Evolutionary conservation across 2,888 invertebrate genomes (phyloP).

Genomic region (Andrena trimmerana): DNA sequence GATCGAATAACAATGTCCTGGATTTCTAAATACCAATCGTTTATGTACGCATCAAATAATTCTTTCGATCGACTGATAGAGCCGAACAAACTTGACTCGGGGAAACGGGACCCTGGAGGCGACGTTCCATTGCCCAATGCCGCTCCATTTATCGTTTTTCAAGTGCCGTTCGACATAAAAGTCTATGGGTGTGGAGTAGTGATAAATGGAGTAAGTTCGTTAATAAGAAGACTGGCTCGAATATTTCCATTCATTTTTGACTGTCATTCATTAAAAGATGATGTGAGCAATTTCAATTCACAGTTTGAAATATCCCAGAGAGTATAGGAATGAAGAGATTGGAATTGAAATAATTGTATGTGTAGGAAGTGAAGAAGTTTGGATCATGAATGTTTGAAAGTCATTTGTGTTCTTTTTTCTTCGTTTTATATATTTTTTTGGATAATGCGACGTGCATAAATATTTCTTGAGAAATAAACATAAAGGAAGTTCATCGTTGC

Average conservation of each 20-base stretch:
- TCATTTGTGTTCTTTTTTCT: too few relatives aligned
- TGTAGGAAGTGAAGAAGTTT: too few relatives aligned
- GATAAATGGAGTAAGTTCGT: constrained; percentile 32
- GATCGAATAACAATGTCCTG: neutral
- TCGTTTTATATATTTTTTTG: too few relatives aligned
- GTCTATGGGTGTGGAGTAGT: constrained; percentile 21
- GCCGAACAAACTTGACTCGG: constrained; percentile 56
- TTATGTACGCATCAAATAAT: constrained; percentile 14
- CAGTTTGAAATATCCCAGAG: neutral
- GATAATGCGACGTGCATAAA: too few relatives aligned
- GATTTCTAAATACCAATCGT: constrained; percentile 25
- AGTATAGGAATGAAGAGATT: neutral
- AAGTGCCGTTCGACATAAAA: constrained; percentile 20
- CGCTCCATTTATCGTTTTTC: constrained; percentile 53
- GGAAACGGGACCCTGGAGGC: constrained; percentile 48
- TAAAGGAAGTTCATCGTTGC: too few relatives aligned
- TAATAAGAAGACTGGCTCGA: neutral
- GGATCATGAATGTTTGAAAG: too few relatives aligned
- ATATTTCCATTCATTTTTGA: neutral
- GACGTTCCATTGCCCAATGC: constrained; percentile 56
- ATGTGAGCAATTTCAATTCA: neutral
- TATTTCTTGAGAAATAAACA: too few relatives aligned
- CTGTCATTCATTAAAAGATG: neutral
- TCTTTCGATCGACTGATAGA: constrained; percentile 47
- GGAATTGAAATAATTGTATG: too few relatives aligned